Conservation (phyloP, 2,113 vertebrate genomes). For the Cebidichthys violaceus region DNA sequence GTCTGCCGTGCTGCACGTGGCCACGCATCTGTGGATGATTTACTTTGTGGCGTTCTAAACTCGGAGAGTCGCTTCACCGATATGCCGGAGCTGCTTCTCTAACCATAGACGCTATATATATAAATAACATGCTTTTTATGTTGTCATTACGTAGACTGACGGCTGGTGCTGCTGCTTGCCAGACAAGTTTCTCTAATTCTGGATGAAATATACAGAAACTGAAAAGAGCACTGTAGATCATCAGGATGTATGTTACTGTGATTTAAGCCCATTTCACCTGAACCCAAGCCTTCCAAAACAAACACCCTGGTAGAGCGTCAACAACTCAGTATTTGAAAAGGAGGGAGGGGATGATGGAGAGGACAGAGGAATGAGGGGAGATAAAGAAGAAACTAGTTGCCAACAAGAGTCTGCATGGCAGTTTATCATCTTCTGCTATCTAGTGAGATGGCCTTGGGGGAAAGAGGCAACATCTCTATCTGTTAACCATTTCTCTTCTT, state of each 20-base stretch:
- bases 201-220: conserved; percentile 10
- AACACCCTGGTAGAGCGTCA: conserved; percentile 16
- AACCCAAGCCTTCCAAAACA: conserved; percentile 42
- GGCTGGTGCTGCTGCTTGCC: conserved; percentile 14
- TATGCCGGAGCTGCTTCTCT: conserved; percentile 25
- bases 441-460: conserved; percentile 56
- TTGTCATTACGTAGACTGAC: conserved; percentile 39
- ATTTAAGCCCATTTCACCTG: conserved; percentile 30
- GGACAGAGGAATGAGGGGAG: conserved; percentile 36
- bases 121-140: conserved; percentile 32
- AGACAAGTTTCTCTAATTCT: conserved; percentile 12
- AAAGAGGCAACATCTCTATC: conserved; percentile 41
- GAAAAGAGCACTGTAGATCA: conserved; percentile 1
- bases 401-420: conserved; percentile 41
- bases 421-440: conserved; percentile 62
- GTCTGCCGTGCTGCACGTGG: conserved; percentile 34
- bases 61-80: conserved; percentile 32
- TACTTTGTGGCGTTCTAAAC: conserved; percentile 47
- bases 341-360: conserved; percentile 26
- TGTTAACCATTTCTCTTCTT: conserved; percentile 25
- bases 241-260: conserved; percentile 5
- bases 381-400: conserved; percentile 53
- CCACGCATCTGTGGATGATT: conserved; percentile 51
- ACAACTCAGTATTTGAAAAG: conserved; percentile 47
- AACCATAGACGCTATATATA: conserved; percentile 41